Evolutionary conservation across 2,797 vertebrate genomes (phyloP).

Genomic region (Pterois miles): DNA sequence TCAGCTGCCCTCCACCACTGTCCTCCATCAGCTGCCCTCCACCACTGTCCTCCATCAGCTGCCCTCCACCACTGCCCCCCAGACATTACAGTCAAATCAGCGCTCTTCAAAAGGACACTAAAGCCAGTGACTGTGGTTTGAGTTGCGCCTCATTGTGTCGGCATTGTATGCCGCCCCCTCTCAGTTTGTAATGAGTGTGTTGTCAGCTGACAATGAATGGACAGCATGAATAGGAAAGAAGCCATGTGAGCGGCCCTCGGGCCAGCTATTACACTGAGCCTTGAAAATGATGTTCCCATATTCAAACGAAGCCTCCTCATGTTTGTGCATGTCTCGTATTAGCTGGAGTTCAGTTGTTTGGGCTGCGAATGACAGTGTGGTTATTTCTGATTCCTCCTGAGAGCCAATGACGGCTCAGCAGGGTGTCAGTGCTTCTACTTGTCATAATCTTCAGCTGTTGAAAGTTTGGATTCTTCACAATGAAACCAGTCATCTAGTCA

Average conservation of each 20-base stretch:
- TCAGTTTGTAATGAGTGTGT: conserved; percentile 5
- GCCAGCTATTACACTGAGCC: conserved; percentile 22
- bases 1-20: too few species aligned
- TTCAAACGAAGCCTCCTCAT: conserved; percentile 37
- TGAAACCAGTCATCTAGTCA: background rate
- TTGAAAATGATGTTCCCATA: conserved; percentile 25
- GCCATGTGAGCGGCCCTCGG: conserved; percentile 58
- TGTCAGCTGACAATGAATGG: conserved; percentile 49
- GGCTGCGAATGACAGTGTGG: conserved; percentile 47
- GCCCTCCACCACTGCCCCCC: too few species aligned
- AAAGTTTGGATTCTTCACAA: background rate
- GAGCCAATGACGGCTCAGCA: conserved; percentile 41
- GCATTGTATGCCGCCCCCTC: background rate
- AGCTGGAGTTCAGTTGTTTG: conserved; percentile 44
- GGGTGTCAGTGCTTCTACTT: background rate
- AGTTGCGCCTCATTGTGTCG: background rate
- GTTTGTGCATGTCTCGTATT: conserved; percentile 25
- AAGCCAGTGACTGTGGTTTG: background rate
- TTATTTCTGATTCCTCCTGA: conserved; percentile 56
- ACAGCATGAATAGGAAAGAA: conserved; percentile 25
- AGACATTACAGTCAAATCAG: conserved; percentile 10
- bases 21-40: too few species aligned
- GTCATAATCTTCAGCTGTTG: background rate
- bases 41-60: too few species aligned
- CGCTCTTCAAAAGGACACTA: background rate